phyloP scores from a whole-genome alignment of 2,113 vertebrate species.

The Odocoileus hemionus region DNA sequence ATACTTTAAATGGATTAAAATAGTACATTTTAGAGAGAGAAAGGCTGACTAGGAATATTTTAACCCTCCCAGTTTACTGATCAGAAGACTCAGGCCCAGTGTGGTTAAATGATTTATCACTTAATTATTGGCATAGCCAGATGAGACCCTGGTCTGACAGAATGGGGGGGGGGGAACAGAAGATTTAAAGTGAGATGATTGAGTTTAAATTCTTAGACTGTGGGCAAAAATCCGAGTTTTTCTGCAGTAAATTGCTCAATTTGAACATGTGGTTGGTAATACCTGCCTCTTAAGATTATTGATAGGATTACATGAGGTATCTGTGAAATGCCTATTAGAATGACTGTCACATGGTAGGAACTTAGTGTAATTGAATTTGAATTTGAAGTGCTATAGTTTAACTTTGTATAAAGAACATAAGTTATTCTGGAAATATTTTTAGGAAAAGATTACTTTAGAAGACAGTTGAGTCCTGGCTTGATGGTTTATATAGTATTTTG shows the following conservation, averaged over 20 bases:
- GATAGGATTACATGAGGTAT: not conserved
- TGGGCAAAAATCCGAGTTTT: not conserved
- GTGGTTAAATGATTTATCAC: not conserved
- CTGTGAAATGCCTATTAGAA: not conserved
- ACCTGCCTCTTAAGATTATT: not conserved
- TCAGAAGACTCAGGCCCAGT: not conserved
- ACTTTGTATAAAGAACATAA: not conserved
- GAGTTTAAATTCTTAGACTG: not conserved
- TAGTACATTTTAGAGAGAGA: not conserved
- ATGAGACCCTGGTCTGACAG: not conserved
- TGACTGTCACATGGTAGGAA: not conserved
- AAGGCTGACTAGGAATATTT: not conserved
- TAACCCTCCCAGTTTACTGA: not conserved
- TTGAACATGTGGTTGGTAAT: not conserved
- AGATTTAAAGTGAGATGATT: not conserved
- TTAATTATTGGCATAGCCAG: not conserved
- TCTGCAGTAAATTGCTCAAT: not conserved
- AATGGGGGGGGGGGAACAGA: not conserved
- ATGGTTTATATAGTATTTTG: not conserved
- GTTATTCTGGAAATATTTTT: slow-evolving; percentile 6
- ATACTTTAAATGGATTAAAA: not conserved
- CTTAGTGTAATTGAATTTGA: slow-evolving; percentile 2
- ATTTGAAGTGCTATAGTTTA: not conserved
- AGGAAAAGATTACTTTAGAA: not conserved
- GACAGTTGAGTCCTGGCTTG: not conserved